Evolutionary conservation across 35 echinoderm and acorn worm species (phyloP), one percentile per base, ranked within the genome.

Genomic region (Heliocidaris erythrogramma): DNA sequence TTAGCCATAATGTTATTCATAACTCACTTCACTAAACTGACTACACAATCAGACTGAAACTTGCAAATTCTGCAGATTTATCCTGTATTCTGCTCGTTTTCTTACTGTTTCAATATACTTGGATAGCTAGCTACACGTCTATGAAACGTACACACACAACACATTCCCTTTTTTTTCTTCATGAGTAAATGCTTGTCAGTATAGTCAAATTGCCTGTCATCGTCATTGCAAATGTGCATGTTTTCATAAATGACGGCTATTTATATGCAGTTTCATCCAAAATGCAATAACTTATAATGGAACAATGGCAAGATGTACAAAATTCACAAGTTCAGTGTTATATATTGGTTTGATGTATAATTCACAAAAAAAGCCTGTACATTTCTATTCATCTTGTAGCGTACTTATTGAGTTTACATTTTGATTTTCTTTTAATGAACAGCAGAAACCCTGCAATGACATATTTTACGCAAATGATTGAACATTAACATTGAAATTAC

Each of bases 261-360:
- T 89, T 32, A 89, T 89, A 89, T 48, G 47, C 47, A 42, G 87
- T 89, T 89, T 48, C 47, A 89, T 13, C 31, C 47, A 16, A 47
- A 47, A 48, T 47, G 87, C 87, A 42, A 89, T 48, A 48, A 89
- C 18, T 89, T 14, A 1, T 4, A 5, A 48, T n/a, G 13, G 87
- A 89, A 35, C 87, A 89, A 48, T 89, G 87, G 87, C 87, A 89
- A 89, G 87, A 89, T 89, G 87, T 89, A 89, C 87, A 89, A 89
- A 89, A 89, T 89, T 89, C 47, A 89, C 87, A 89, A 89, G 31
- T 89, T 78, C 65, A 78, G 21, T 78, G 21, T 78, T 78, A 78
- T 6, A 78, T 78, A 78, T 78, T 78, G 65, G 65, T 78, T 42
- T 78, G 65, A 27, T 78, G 65, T 78, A 78, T 78, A 78, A 24